phyloP scores from a whole-genome alignment of 2,797 vertebrate genomes.

The Anniella stebbinsi region DNA sequence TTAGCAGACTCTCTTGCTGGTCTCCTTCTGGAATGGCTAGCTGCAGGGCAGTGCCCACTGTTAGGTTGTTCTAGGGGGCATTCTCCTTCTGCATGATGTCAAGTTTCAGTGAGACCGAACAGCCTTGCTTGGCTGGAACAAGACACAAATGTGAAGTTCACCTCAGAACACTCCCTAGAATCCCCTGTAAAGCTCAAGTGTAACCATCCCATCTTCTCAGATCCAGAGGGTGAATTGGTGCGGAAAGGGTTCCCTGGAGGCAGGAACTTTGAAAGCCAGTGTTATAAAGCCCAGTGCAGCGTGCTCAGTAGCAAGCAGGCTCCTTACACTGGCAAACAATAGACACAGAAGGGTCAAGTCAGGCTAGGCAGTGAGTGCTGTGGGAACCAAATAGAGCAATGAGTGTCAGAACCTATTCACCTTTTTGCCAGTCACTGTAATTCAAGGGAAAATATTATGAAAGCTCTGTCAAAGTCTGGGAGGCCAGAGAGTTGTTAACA shows the following conservation, averaged over 20 bases:
- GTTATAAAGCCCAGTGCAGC: neutral
- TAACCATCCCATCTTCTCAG: neutral
- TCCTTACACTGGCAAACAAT: slow-evolving; percentile 24
- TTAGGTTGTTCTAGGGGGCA: neutral
- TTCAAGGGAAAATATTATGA: slow-evolving; percentile 61
- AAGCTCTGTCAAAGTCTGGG: slow-evolving; percentile 60
- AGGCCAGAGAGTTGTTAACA: slow-evolving; percentile 14
- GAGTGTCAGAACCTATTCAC: slow-evolving; percentile 58
- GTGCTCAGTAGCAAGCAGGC: neutral
- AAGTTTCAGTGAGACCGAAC: neutral
- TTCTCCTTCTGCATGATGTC: neutral
- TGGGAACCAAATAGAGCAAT: slow-evolving; percentile 45
- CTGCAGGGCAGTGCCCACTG: too few species aligned
- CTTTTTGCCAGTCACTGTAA: slow-evolving; percentile 55
- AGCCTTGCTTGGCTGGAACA: too few species aligned
- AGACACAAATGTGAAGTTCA: neutral
- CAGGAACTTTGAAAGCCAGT: neutral
- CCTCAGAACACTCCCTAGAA: neutral
- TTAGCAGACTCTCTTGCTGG: neutral
- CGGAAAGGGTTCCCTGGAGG: neutral
- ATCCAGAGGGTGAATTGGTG: neutral
- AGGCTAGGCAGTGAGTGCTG: slow-evolving; percentile 55
- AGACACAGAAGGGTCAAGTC: slow-evolving; percentile 38
- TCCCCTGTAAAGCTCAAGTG: neutral
- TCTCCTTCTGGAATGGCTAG: neutral